Conservation (phyloP, 2,113 vertebrate genomes). For the Oreocharis arfaki region DNA sequence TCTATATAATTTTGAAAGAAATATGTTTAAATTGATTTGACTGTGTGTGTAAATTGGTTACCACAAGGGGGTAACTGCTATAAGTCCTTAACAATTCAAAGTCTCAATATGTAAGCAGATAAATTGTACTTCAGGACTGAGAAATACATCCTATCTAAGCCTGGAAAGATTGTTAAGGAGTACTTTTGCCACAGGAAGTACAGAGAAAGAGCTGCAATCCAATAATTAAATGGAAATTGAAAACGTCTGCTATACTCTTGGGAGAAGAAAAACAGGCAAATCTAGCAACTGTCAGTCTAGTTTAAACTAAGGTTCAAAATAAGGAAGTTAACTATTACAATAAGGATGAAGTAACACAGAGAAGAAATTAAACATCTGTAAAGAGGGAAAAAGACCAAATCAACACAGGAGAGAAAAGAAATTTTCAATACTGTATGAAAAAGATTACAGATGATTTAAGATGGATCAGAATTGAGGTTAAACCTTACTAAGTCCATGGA, state of each 20-base stretch:
- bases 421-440: not conserved
- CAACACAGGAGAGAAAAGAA: not conserved
- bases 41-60: constrained; percentile 13
- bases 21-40: not conserved
- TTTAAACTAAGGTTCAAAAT: not conserved
- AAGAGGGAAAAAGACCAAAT: fast-evolving
- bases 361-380: not conserved
- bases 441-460: not conserved
- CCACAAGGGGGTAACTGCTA: not conserved
- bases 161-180: not conserved
- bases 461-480: not conserved
- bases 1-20: not conserved
- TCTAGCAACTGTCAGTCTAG: not conserved
- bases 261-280: not conserved
- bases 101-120: not conserved
- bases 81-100: constrained; percentile 2
- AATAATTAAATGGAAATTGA: not conserved
- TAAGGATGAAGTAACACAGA: not conserved
- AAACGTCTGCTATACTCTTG: not conserved
- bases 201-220: not conserved
- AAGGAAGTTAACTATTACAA: not conserved
- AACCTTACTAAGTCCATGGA: not conserved
- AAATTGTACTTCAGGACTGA: not conserved
- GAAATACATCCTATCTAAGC: not conserved
- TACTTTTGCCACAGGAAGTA: not conserved